Evolutionary conservation across 2,888 invertebrate genomes (phyloP), one percentile per base, ranked within the genome.

Genomic region (Apotomis capreana): DNA sequence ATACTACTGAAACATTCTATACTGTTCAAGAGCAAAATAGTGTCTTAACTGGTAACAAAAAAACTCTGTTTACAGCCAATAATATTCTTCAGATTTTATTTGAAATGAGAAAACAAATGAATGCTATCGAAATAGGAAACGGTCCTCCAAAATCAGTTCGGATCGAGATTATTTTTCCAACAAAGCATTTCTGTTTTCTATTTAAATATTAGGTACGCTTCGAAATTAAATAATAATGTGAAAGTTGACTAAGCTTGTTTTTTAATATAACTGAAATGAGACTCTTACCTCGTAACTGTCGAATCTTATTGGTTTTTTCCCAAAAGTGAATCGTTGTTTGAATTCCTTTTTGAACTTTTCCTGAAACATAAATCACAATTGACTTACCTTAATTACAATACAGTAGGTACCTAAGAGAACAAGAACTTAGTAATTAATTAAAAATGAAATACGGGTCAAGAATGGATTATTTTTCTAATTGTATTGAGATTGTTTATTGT

Each of bases 301-400:
- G 72, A 87, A 90, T 87, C 89, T 82, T 69, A 82, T 90, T n/a
- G 85, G 84, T 70, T 89, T 91, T 75, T 88, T 90, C 60, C 94
- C 94, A 74, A 94, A 94, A 3, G 95, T 94, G 78, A 96, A 95
- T 5, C 96, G 94, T 80, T 95, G 95, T 79, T 95, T 95, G 80
- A 96, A 96, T 87, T 96, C 96, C 64, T 96, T 94, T 85, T 96
- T 96, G 87, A 96, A 96, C 85, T 96, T 96, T 85, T 96, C 96
- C 96, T 96, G 89, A 0, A 91, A 89, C 77, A 79, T 74, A 68
- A 63, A 62, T 10, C 55, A 61, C 44, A 51, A 62, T 62, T 36
- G 26, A 55, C 12, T 6, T 46, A n/a, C 54, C 4, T 60, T 37
- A n/a, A n/a, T 13, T 9, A 65, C 44, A 58, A 60, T 62, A 26